Conservation (phyloP, 2,888 invertebrate genomes). For the Tricholauxania praeusta region DNA sequence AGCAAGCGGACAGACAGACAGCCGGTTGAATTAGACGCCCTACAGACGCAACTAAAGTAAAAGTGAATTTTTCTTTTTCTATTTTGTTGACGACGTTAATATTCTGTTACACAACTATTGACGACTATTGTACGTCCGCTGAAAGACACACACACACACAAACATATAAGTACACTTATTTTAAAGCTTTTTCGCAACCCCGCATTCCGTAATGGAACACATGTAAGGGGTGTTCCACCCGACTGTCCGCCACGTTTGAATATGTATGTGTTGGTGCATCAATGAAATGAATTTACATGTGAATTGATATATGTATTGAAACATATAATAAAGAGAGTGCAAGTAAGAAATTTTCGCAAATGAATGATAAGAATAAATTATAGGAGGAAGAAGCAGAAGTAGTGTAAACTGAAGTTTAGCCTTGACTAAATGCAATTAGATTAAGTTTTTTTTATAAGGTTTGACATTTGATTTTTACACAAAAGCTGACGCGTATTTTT, state of each 20-base stretch:
- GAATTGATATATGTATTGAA: too few species aligned
- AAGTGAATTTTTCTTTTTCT: constrained; percentile 46
- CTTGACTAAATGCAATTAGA: constrained; percentile 27
- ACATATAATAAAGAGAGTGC: too few species aligned
- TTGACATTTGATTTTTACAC: constrained; percentile 26
- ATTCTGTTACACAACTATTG: not conserved
- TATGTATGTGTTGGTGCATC: too few species aligned
- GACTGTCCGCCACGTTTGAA: too few species aligned
- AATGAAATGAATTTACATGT: too few species aligned
- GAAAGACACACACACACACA: not conserved
- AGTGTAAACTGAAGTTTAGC: not conserved
- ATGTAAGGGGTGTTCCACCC: too few species aligned
- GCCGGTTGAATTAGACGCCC: not conserved
- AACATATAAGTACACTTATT: not conserved
- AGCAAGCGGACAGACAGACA: not conserved
- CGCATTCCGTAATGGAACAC: too few species aligned
- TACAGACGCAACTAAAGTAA: constrained; percentile 45
- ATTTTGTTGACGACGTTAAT: too few species aligned
- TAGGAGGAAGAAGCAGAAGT: not conserved
- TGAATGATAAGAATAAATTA: too few species aligned
- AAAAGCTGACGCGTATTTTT: not conserved
- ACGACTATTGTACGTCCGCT: not conserved
- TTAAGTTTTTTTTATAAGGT: constrained; percentile 4
- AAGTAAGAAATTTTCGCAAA: too few species aligned
- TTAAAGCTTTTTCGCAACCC: too few species aligned